Evolutionary conservation across 2,888 invertebrate species (phyloP).

Genomic region (Caenorhabditis doughertyi): DNA sequence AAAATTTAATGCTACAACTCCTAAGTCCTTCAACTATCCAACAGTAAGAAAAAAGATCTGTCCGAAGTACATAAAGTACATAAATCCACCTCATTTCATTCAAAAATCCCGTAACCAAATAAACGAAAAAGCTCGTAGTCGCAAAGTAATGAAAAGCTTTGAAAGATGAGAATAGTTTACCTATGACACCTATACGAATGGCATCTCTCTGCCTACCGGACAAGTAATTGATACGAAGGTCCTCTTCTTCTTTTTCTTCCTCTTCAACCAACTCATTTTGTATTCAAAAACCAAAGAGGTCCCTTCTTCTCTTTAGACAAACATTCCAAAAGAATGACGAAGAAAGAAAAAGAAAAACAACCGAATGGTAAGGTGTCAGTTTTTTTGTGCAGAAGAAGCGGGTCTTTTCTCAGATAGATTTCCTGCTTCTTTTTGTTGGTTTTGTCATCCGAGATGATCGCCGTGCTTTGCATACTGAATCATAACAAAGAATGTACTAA

Average conservation of each 20-base stretch:
- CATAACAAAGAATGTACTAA: slow-evolving; percentile 46
- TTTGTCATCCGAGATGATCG: slow-evolving; percentile 59
- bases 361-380: slow-evolving; percentile 58
- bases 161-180: slow-evolving; percentile 59
- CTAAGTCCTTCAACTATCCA: neutral
- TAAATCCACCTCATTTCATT: slow-evolving; percentile 11
- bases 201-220: slow-evolving; percentile 24
- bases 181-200: slow-evolving; percentile 58
- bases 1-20: neutral
- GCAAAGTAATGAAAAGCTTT: slow-evolving; percentile 46
- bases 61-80: slow-evolving; percentile 9
- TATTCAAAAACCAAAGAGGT: slow-evolving; percentile 44
- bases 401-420: slow-evolving; percentile 49
- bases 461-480: slow-evolving; percentile 52
- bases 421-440: slow-evolving; percentile 52
- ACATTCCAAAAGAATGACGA: slow-evolving; percentile 42
- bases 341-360: slow-evolving; percentile 18
- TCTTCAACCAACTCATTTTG: slow-evolving; percentile 40
- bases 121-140: slow-evolving; percentile 27
- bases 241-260: neutral
- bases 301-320: slow-evolving; percentile 22
- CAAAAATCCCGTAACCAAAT: slow-evolving; percentile 30
- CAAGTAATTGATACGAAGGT: slow-evolving; percentile 43
- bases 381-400: slow-evolving; percentile 47
- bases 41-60: neutral